A percentile compares a stretch with the other conserved stretches of the same genome.
These are phyloP conservation scores for Guaruba guarouba DNA, from an alignment of 2,113 vertebrate genomes.

Conservation along the genomic window DNA sequence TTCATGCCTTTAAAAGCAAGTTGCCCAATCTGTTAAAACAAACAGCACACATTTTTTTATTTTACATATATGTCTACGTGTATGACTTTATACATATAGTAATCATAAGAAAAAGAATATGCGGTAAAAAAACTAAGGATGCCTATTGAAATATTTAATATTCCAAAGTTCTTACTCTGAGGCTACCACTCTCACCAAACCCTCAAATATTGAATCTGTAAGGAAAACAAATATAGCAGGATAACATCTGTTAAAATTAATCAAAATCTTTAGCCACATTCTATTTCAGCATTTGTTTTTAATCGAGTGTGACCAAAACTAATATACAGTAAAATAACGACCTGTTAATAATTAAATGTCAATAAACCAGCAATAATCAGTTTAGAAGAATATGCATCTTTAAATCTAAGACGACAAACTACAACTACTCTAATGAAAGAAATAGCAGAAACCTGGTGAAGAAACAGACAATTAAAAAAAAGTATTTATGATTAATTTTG, in stretches of 20 bases:
- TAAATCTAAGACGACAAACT: not conserved
- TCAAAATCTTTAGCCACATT: not conserved
- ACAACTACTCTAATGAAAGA: not conserved
- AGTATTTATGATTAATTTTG: not conserved
- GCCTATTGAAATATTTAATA: not conserved
- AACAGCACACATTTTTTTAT: not conserved
- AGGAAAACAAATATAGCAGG: not conserved
- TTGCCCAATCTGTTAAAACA: conserved; percentile 86
- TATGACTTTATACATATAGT: not conserved
- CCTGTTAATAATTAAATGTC: not conserved
- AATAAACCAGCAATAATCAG: not conserved
- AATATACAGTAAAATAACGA: not conserved
- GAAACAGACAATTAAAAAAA: not conserved
- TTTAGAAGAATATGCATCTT: not conserved
- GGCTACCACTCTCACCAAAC: not conserved
- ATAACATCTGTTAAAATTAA: not conserved
- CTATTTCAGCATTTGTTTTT: not conserved
- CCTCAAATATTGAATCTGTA: not conserved
- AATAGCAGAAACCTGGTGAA: not conserved
- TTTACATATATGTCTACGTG: not conserved
- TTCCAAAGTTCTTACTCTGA: not conserved
- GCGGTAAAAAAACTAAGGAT: not conserved
- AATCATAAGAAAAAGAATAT: not conserved
- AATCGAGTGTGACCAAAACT: not conserved
- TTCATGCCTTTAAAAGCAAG: conserved; percentile 94